A percentile compares a stretch with the other conserved stretches of the same genome.
These are phyloP conservation scores for Phenganax stokvisi DNA, from an alignment of 92 coral and sea anemone genomes.

Conservation along the genomic window DNA sequence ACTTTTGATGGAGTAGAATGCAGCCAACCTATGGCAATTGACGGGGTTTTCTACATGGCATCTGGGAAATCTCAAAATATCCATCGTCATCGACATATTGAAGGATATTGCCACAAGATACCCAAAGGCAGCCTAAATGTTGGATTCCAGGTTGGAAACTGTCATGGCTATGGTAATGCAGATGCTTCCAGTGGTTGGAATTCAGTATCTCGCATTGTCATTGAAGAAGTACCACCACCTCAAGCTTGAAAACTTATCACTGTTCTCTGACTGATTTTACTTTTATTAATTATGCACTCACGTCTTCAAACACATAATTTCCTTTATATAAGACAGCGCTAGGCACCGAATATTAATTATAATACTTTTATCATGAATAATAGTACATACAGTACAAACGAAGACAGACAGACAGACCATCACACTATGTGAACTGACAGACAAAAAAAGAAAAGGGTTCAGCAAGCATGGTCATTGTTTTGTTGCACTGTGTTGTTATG, in stretches of 20 bases:
- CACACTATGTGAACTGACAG: no score
- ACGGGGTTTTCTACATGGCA: slow-evolving; percentile 15
- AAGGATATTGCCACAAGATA: slow-evolving; percentile 18
- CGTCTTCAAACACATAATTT: neutral
- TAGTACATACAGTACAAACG: no score
- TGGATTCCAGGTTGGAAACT: slow-evolving; percentile 29
- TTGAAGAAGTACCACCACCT: slow-evolving; percentile 38
- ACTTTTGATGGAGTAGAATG: slow-evolving; percentile 33
- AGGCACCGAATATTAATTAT: no score
- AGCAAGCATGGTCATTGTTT: no score
- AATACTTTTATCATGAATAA: no score
- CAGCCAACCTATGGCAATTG: slow-evolving; percentile 23
- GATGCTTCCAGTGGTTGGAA: slow-evolving; percentile 21
- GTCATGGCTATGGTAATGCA: neutral
- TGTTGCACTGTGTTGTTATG: no score
- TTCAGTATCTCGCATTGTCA: slow-evolving; percentile 31
- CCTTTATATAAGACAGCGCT: no score
- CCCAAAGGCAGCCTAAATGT: slow-evolving; percentile 14
- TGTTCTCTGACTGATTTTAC: neutral
- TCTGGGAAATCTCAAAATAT: slow-evolving; percentile 2
- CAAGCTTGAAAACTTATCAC: slow-evolving; percentile 1
- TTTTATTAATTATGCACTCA: neutral
- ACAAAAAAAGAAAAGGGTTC: no score
- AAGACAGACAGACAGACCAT: no score
- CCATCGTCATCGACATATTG: slow-evolving; percentile 36